Evolutionary conservation across 30 jellyfish, hydroid and myxozoan genomes (phyloP).

Genomic region (Haliclystus octoradiatus): DNA sequence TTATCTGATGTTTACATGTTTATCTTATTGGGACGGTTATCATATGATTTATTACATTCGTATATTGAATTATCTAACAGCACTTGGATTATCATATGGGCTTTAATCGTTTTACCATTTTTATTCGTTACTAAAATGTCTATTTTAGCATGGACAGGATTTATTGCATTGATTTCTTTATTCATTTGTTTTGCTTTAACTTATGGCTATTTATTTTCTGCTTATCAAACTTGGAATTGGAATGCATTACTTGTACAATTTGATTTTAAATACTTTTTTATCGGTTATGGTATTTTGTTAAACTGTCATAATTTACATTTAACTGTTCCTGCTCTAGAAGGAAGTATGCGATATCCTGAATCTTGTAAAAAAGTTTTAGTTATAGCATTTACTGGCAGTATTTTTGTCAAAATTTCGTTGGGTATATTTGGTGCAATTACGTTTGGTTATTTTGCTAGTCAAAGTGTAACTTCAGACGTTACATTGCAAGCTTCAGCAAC

Average conservation of each 20-base stretch:
- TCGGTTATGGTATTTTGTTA: constrained; percentile 44
- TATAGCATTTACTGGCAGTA: constrained; percentile 12
- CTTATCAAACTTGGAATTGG: constrained; percentile 25
- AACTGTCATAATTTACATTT: constrained; percentile 36
- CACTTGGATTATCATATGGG: constrained; percentile 37
- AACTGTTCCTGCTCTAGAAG: constrained; percentile 59
- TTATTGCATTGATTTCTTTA: constrained; percentile 14
- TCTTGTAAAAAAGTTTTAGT: constrained; percentile 5
- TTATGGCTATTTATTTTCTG: constrained; percentile 7
- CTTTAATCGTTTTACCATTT: constrained; percentile 29
- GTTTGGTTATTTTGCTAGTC: constrained; percentile 23
- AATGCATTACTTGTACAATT: not conserved
- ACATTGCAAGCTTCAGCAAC: constrained; percentile 7
- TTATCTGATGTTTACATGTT: constrained; percentile 34
- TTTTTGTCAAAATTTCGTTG: constrained; percentile 21
- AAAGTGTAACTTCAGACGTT: constrained; percentile 33
- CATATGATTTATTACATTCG: constrained; percentile 24
- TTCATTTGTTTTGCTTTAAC: constrained; percentile 2
- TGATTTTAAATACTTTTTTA: constrained; percentile 6
- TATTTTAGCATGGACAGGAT: constrained; percentile 47
- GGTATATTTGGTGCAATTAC: constrained; percentile 28
- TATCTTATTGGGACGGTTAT: constrained; percentile 35
- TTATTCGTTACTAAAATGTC: constrained; percentile 50
- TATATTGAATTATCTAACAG: not conserved
- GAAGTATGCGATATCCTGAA: constrained; percentile 57